Conservation (phyloP, 2,888 invertebrate genomes). For the Diadromus collaris region DNA sequence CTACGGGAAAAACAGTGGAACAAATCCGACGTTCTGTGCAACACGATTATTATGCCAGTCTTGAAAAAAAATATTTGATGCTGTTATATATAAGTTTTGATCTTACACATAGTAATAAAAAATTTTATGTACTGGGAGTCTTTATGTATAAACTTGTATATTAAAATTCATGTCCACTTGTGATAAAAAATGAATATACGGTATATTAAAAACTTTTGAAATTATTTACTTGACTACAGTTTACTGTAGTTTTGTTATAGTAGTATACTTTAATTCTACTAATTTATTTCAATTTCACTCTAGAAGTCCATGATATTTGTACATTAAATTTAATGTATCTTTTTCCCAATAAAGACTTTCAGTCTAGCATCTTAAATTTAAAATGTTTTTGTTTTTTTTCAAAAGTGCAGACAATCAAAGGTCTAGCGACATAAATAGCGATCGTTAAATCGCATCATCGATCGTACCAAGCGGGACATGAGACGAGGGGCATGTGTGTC, state of each 20-base stretch:
- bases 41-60: not conserved
- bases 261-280: not conserved
- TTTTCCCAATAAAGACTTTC: not conserved
- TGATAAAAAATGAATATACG: not conserved
- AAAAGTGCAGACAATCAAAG: not conserved
- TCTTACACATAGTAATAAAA: not conserved
- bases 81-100: not conserved
- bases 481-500: constrained; percentile 24
- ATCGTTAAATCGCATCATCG: not conserved
- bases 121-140: not conserved
- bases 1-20: not conserved
- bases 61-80: too few species aligned
- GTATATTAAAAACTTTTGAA: not conserved
- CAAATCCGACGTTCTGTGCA: not conserved
- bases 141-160: not conserved
- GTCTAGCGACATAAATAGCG: not conserved
- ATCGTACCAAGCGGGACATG: not conserved
- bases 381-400: not conserved
- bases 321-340: not conserved
- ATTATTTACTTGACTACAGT: too few species aligned
- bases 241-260: too few species aligned
- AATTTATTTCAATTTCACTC: not conserved
- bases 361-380: not conserved
- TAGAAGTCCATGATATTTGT: not conserved
- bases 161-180: not conserved